phyloP scores from a whole-genome alignment of 2,888 invertebrate species.

The Nomada fabriciana region DNA sequence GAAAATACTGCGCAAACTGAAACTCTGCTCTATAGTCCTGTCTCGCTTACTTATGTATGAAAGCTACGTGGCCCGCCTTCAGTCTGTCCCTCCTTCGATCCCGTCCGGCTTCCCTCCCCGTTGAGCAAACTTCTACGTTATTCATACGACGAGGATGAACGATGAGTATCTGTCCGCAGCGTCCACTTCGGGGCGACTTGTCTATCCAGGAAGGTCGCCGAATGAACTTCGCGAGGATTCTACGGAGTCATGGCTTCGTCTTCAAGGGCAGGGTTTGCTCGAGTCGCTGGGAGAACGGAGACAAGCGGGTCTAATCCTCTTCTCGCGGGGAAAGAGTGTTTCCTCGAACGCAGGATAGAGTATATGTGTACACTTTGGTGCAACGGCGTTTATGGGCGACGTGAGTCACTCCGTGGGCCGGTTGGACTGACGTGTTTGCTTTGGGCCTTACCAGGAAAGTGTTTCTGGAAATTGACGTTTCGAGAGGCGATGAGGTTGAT shows the following conservation, averaged over 20 bases:
- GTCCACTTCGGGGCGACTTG: constrained; percentile 49
- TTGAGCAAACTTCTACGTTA: constrained; percentile 75
- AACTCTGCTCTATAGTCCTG: constrained; percentile 63
- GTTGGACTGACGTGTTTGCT: not conserved
- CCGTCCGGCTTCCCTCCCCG: constrained; percentile 37
- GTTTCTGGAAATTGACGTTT: not conserved
- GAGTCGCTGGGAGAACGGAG: not conserved
- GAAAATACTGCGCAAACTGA: constrained; percentile 74
- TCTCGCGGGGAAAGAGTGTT: not conserved
- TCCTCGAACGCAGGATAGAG: too few species aligned
- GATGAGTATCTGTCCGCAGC: constrained; percentile 75
- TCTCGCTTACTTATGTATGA: constrained; percentile 77
- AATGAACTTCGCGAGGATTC: constrained; percentile 37
- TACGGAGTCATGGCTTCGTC: not conserved
- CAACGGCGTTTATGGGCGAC: not conserved
- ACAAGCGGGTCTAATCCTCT: not conserved
- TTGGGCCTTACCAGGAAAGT: not conserved
- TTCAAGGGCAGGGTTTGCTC: not conserved
- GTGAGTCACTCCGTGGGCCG: not conserved
- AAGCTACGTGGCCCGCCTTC: constrained; percentile 65
- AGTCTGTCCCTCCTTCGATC: constrained; percentile 37
- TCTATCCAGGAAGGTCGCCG: constrained; percentile 39
- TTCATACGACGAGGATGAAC: constrained; percentile 77
- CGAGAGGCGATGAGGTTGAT: not conserved
- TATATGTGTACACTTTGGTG: not conserved